Base-by-base conservation (phyloP, 2,113 vertebrate species). In the Acanthisitta chloris region DNA sequence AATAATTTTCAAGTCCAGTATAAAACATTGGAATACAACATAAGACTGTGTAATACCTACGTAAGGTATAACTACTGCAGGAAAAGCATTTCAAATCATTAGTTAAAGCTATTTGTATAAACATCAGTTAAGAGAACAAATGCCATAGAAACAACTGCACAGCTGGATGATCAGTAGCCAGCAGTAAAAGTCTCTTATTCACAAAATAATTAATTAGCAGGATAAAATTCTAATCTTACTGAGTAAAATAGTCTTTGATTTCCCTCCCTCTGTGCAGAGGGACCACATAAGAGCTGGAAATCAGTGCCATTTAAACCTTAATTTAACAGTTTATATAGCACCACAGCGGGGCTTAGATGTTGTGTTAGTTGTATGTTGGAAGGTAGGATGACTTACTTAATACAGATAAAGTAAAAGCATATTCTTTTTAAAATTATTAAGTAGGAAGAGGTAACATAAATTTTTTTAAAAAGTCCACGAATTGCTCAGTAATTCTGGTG, bases 151-250 rank as follows among this genome's bases (percentile, higher is more conserved):
- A 11, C 6, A 62, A 15, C 13, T 84, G 42, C 86, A 90, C n/a
- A 94, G 70, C 40, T 87, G 62, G 76, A 69, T 77, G 18, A 86
- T 80, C 64, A 64, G 46, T 73, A 15, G 43, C 26, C 61, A 92
- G 55, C 29, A 89, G 36, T 61, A 82, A 33, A 69, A 86, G 17
- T 72, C 61, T 94, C 36, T 81, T 96, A 96, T 86, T 91, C 54
- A 88, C 33, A 31, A 92, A 81, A 73, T 90, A 88, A 94, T 86
- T 88, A 92, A 88, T 92, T 90, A 95, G 25, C 18, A 73, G 86
- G 62, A 84, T 65, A 85, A 88, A 96, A 71, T 24, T 78, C 78
- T 84, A 77, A 86, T 29, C 31, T 94, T 62, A 77, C 42, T 61
- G 58, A 71, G 40, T 73, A 87, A 95, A 94, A 71, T 74, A 74